These are phyloP conservation scores for Hippasteria phrygiana DNA, from an alignment of 53 echinoderm and acorn worm species.

Conservation along the genomic window DNA sequence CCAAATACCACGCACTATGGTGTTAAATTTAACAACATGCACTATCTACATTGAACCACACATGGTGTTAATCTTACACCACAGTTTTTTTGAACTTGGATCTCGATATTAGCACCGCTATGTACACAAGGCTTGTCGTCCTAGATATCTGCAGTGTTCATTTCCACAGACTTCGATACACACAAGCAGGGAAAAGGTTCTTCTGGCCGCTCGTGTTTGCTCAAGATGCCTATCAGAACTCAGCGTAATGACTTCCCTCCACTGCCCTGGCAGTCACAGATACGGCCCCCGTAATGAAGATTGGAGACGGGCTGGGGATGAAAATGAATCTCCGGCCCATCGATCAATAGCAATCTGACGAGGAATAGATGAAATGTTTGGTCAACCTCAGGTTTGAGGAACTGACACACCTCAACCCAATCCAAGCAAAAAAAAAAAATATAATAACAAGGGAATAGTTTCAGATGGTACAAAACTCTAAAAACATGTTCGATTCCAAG, in stretches of 20 bases:
- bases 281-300: conserved; percentile 19
- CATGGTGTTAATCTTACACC: too few relatives aligned
- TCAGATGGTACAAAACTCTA: too few relatives aligned
- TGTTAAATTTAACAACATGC: too few relatives aligned
- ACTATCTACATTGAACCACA: too few relatives aligned
- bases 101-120: too few relatives aligned
- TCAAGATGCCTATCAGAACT: conserved; percentile 42
- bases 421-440: too few relatives aligned
- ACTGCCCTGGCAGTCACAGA: conserved; percentile 20
- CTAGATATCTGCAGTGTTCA: background rate
- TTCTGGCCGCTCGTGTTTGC: conserved; percentile 29
- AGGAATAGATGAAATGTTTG: conserved; percentile 13
- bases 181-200: conserved; percentile 10
- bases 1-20: too few relatives aligned
- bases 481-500: too few relatives aligned
- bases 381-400: background rate
- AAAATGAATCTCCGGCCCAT: conserved; percentile 7
- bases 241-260: background rate
- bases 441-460: too few relatives aligned
- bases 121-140: background rate
- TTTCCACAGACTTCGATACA: background rate
- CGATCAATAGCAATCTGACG: conserved; percentile 26
- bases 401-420: background rate
- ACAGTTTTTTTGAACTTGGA: too few relatives aligned
- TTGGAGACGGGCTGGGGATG: conserved; percentile 4